phyloP scores from a whole-genome alignment of 2,888 invertebrate species.

The Poecilus cupreus region DNA sequence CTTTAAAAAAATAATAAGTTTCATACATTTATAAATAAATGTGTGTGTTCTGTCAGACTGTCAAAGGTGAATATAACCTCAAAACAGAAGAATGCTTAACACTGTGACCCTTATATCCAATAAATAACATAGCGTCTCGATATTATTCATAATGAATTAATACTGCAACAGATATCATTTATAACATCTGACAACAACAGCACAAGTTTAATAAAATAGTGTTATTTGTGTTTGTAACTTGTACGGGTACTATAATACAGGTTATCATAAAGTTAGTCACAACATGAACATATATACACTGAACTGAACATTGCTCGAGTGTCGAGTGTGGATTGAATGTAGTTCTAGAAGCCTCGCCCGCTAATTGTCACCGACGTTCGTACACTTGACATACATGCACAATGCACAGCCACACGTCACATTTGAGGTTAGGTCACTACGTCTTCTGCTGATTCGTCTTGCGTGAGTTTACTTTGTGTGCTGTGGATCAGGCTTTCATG shows the following conservation, averaged over 20 bases:
- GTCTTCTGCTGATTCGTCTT: no score
- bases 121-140: conserved; percentile 50
- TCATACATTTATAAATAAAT: no score
- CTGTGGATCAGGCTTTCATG: neutral
- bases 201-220: conserved; percentile 52
- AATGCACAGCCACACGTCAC: conserved; percentile 4
- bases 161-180: conserved; percentile 54
- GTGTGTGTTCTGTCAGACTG: neutral
- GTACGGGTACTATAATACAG: conserved; percentile 1
- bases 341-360: conserved; percentile 9
- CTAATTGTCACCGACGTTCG: neutral
- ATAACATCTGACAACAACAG: conserved; percentile 52
- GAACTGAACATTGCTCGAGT: neutral
- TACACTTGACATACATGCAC: neutral
- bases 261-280: neutral
- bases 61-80: neutral
- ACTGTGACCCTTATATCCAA: conserved; percentile 49
- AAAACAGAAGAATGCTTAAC: conserved; percentile 1
- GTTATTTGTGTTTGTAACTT: conserved; percentile 36
- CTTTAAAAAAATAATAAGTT: no score
- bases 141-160: conserved; percentile 47
- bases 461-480: neutral
- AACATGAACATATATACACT: neutral
- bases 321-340: no score
- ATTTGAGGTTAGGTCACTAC: no score